Evolutionary conservation across 2,113 vertebrate species (phyloP).

Genomic region (Crotalus tigris): DNA sequence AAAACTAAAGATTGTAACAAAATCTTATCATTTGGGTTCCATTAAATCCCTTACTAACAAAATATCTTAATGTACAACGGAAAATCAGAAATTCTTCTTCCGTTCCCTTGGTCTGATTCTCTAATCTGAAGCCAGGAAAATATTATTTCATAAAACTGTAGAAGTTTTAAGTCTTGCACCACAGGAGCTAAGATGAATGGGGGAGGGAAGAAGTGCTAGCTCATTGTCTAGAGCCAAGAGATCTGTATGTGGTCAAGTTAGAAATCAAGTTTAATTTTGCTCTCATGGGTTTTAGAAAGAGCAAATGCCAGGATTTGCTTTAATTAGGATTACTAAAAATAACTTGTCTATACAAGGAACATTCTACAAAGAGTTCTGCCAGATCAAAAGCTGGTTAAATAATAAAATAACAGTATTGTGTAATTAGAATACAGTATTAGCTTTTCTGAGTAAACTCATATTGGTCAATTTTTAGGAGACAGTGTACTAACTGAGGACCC

Average conservation of each 20-base stretch:
- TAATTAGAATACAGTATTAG: constrained; percentile 56
- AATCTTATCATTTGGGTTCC: not conserved
- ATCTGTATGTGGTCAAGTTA: constrained; percentile 34
- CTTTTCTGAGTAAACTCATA: constrained; percentile 36
- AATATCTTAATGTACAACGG: not conserved
- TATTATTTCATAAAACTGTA: constrained; percentile 41
- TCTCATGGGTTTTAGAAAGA: constrained; percentile 59
- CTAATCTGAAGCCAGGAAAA: constrained; percentile 35
- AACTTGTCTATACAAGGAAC: constrained; percentile 66
- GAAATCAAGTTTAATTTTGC: constrained; percentile 58
- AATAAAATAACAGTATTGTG: constrained; percentile 61
- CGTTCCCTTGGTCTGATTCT: constrained; percentile 35
- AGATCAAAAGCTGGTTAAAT: constrained; percentile 67
- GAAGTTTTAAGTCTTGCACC: constrained; percentile 34
- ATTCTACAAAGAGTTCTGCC: constrained; percentile 64
- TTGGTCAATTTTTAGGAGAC: not conserved
- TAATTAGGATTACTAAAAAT: constrained; percentile 64
- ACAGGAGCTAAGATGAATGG: constrained; percentile 32
- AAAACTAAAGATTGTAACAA: not conserved
- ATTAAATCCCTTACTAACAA: not conserved
- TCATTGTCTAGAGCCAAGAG: constrained; percentile 30
- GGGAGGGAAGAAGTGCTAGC: not conserved
- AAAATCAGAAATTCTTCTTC: constrained; percentile 38
- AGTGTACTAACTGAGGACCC: not conserved
- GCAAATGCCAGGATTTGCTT: constrained; percentile 56